Evolutionary conservation across 2,113 vertebrate genomes (phyloP), one percentile per base, ranked within the genome.

Genomic region (Speoplatyrhinus poulsoni): DNA sequence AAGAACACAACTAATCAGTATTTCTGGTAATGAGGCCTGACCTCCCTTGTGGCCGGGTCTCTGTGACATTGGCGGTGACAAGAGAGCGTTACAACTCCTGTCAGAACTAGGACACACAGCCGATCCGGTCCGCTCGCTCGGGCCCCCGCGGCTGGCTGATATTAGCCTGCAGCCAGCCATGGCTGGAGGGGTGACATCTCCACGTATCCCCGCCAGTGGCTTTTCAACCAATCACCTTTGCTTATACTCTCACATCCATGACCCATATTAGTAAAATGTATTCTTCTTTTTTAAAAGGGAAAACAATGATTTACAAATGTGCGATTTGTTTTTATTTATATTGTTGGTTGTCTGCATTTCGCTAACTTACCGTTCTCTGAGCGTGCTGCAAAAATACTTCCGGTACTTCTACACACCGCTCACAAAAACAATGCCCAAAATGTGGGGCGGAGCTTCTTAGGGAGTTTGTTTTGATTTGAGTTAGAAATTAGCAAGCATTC

Each of bases 31-130:
- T 72, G 81, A 80, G 82, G 75, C 84, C 79, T 83, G 67, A 63
- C 70, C 79, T 73, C 15, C 64, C 41, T 48, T 48, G 12, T 55
- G 12, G 68, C 72, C 70, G 36, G 4, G 48, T 69, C 57, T 77
- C 71, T 47, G 68, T 60, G n/a, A 47, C 67, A 36, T 55, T 5
- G 46, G 65, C 12, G 16, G 72, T 47, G 76, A 72, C 64, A 0
- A 26, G 52, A 77, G 69, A 80, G 63, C 61, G 72, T 76, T 80
- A 87, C 76, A 74, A 77, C 66, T 87, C 67, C 78, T 87, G 75
- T 69, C 72, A 81, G 85, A 92, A 90, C 62, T 89, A 87, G 91
- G 91, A 80, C 91, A 91, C 56, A n/a, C 77, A 64, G 67, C 60
- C 61, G 71, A 70, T 72, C 70, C 17, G 65, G 68, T 65, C 72